These are phyloP conservation scores for Colletes gigas DNA, from an alignment of 1,140 invertebrate genomes.

Conservation along the genomic window DNA sequence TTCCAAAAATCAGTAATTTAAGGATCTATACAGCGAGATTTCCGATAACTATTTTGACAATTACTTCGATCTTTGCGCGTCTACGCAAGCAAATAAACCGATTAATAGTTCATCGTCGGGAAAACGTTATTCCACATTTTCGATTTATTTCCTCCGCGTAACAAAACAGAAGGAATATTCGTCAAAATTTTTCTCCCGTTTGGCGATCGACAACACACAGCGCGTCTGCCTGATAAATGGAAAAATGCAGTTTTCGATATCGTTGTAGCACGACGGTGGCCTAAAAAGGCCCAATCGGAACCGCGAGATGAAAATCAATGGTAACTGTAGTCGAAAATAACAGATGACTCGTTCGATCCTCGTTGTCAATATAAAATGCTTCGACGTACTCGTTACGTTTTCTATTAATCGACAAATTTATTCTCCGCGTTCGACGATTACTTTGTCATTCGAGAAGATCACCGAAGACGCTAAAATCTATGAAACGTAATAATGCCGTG, in stretches of 20 bases:
- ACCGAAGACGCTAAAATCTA: too few species aligned
- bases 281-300: slow-evolving; percentile 32
- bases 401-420: slow-evolving; percentile 9
- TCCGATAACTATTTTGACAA: too few species aligned
- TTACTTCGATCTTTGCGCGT: too few species aligned
- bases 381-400: slow-evolving; percentile 39
- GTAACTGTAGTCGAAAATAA: slow-evolving; percentile 26
- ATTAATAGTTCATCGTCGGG: too few species aligned
- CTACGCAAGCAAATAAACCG: too few species aligned
- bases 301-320: slow-evolving; percentile 17
- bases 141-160: too few species aligned
- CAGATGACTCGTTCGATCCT: slow-evolving; percentile 52
- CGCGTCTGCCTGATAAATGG: slow-evolving; percentile 44
- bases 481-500: too few species aligned
- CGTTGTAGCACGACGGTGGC: slow-evolving; percentile 18
- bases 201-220: slow-evolving; percentile 25
- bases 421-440: background rate
- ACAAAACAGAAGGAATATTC: slow-evolving; percentile 19
- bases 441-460: background rate
- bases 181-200: slow-evolving; percentile 35
- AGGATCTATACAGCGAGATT: too few species aligned
- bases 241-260: slow-evolving; percentile 50
- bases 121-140: too few species aligned
- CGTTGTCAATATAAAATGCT: slow-evolving; percentile 15
- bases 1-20: background rate